Evolutionary conservation across 1,140 invertebrate genomes (phyloP).

Genomic region (Aphelenchoides fujianensis): DNA sequence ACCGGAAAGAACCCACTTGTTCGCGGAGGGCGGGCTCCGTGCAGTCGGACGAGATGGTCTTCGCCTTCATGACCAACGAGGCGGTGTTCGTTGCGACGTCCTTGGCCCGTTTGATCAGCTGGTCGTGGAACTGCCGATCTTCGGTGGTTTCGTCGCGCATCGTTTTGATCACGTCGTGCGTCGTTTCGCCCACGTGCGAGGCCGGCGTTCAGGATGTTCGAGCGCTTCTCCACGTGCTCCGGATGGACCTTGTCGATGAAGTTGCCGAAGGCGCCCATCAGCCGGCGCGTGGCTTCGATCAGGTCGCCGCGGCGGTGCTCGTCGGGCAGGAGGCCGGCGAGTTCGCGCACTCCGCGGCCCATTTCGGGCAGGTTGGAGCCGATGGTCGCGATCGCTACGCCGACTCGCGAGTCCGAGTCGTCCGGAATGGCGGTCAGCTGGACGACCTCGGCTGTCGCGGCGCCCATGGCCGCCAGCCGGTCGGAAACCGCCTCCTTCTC

Average conservation of each 20-base stretch:
- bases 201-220: constrained; percentile 89
- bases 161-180: constrained; percentile 83
- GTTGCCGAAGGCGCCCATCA: constrained; percentile 90
- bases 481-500: constrained; percentile 92
- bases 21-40: constrained; percentile 70
- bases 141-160: constrained; percentile 85
- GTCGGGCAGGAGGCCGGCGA: constrained; percentile 87
- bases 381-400: constrained; percentile 92
- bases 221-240: constrained; percentile 54
- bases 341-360: constrained; percentile 86
- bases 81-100: constrained; percentile 60
- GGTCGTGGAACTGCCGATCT: constrained; percentile 65
- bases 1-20: constrained; percentile 65
- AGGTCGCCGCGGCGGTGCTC: constrained; percentile 78
- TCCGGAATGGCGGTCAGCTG: constrained; percentile 75
- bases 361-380: constrained; percentile 92
- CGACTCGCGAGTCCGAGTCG: constrained; percentile 83
- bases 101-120: constrained; percentile 54
- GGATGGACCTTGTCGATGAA: constrained; percentile 75
- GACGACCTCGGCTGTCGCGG: constrained; percentile 94
- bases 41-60: constrained; percentile 74
- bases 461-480: constrained; percentile 97
- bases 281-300: constrained; percentile 81
- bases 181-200: constrained; percentile 88
- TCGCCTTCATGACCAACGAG: constrained; percentile 75